These are phyloP conservation scores for Channa argus DNA, from an alignment of 2,113 vertebrate genomes.

Conservation along the genomic window DNA sequence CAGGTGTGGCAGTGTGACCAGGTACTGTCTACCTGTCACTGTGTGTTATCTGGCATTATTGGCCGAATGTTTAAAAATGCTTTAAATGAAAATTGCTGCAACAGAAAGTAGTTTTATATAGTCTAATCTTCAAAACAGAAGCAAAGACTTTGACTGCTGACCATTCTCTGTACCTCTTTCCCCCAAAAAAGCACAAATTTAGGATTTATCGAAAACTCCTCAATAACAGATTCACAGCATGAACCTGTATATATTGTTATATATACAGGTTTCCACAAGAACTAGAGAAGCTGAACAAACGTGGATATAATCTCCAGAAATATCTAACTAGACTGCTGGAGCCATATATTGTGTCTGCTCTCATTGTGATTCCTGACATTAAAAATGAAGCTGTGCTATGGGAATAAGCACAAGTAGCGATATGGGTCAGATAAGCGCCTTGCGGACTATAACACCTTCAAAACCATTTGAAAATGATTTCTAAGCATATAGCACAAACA, in stretches of 20 bases:
- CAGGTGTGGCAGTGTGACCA: constrained; percentile 22
- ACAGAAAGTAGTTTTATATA: neutral
- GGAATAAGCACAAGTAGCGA: constrained; percentile 63
- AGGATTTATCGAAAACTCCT: too few relatives aligned
- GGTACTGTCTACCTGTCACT: constrained; percentile 9
- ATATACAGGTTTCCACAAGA: neutral
- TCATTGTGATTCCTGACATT: constrained; percentile 50
- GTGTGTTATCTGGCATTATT: constrained; percentile 2
- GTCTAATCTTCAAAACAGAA: neutral
- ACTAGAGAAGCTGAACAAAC: neutral
- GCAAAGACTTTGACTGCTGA: neutral
- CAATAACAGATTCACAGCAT: too few relatives aligned
- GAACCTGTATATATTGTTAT: too few relatives aligned
- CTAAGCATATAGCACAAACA: constrained; percentile 40
- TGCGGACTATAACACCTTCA: constrained; percentile 57
- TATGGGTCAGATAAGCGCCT: constrained; percentile 70
- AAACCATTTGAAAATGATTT: constrained; percentile 67
- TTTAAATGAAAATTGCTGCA: too few relatives aligned
- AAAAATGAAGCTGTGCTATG: constrained; percentile 54
- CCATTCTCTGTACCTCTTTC: too few relatives aligned
- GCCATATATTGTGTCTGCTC: constrained; percentile 37
- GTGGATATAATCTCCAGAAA: constrained; percentile 20
- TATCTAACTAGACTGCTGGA: neutral
- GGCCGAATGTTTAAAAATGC: neutral
- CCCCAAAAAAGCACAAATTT: too few relatives aligned